These are phyloP conservation scores for Paelopatides confundens DNA, from an alignment of 53 echinoderm and acorn worm species.

Conservation along the genomic window DNA sequence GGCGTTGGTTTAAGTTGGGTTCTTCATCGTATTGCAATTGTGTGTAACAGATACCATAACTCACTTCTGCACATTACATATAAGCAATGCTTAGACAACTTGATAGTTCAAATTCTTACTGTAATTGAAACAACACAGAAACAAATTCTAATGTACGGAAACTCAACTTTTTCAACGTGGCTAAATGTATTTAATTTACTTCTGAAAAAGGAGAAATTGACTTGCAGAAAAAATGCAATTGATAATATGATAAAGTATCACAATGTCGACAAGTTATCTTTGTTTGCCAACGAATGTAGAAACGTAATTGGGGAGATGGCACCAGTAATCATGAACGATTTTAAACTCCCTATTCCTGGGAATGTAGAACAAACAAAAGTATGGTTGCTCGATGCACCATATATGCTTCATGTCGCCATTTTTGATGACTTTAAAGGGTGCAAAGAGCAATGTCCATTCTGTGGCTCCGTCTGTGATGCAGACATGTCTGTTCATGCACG, in stretches of 20 bases:
- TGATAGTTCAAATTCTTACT: no score
- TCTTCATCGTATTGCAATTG: no score
- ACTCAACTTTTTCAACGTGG: not conserved
- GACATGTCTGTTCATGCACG: not conserved
- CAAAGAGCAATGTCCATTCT: slow-evolving; percentile 7
- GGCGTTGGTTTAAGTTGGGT: no score
- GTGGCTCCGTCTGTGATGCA: no score
- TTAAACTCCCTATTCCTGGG: not conserved
- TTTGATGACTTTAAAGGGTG: not conserved
- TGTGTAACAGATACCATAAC: no score
- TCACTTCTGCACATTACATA: no score
- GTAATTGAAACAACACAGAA: no score
- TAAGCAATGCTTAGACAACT: no score
- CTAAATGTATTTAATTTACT: not conserved
- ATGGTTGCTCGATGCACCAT: not conserved
- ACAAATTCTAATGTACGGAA: no score
- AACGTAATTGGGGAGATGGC: not conserved
- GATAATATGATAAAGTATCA: not conserved
- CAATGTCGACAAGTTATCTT: not conserved
- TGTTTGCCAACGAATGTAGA: not conserved
- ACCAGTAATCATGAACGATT: not conserved
- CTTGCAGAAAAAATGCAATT: not conserved
- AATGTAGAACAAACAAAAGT: not conserved
- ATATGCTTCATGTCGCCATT: not conserved
- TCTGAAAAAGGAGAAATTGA: not conserved